Evolutionary conservation across 2,888 invertebrate species (phyloP).

Genomic region (Diogma glabrata): DNA sequence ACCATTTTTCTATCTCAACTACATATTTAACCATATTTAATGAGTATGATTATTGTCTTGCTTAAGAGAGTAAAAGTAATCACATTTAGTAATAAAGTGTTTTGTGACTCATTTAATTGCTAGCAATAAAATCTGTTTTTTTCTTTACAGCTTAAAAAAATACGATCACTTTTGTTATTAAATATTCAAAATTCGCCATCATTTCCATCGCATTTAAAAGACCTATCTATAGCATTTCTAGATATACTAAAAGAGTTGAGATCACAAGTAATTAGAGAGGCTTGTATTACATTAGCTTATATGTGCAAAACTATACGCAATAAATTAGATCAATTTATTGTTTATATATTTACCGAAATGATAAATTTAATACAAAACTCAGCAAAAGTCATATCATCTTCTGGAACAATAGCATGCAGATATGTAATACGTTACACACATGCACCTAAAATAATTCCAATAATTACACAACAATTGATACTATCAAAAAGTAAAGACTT

Average conservation of each 20-base stretch:
- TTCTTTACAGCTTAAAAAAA: constrained; percentile 61
- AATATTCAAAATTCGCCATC: constrained; percentile 56
- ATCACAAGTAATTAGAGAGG: constrained; percentile 89
- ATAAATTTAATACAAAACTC: constrained; percentile 90
- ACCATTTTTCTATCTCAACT: no score
- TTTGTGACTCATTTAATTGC: neutral
- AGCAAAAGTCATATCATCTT: constrained; percentile 89
- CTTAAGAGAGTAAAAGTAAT: no score
- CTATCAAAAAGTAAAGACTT: constrained; percentile 88
- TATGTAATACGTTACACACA: constrained; percentile 82
- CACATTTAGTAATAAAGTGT: no score
- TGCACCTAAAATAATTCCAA: constrained; percentile 66
- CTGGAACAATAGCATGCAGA: constrained; percentile 73
- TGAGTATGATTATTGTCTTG: no score
- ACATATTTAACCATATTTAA: no score
- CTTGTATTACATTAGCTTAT: constrained; percentile 88
- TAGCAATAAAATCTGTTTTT: constrained; percentile 14
- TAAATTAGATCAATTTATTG: constrained; percentile 77
- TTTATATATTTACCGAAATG: constrained; percentile 68
- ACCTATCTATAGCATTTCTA: constrained; percentile 69
- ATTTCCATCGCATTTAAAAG: constrained; percentile 65
- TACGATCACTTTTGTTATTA: constrained; percentile 71
- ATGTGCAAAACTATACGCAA: constrained; percentile 73
- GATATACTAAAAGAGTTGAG: constrained; percentile 75
- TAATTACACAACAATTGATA: constrained; percentile 60